phyloP scores from a whole-genome alignment of 2,113 vertebrate genomes.

The Passer domesticus region DNA sequence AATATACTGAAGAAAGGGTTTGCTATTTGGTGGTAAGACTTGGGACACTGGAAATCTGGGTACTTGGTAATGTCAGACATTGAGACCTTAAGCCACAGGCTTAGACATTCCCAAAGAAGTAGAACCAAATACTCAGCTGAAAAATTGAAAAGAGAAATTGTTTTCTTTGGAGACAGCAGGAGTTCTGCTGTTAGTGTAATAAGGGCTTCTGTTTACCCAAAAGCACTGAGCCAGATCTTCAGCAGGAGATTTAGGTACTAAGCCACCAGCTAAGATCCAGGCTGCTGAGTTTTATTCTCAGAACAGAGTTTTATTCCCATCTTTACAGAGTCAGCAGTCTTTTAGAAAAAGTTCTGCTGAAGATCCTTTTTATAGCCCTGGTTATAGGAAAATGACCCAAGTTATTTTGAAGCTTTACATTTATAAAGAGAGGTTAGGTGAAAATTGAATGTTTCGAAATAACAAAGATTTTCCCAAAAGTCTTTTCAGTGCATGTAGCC shows the following conservation, averaged over 20 bases:
- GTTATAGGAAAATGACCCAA: not conserved
- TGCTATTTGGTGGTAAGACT: not conserved
- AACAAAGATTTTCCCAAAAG: not conserved
- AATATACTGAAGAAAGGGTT: not conserved
- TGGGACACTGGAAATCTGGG: not conserved
- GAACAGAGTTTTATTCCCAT: slow-evolving; percentile 10
- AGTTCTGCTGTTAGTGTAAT: not conserved
- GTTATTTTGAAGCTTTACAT: not conserved
- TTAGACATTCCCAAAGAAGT: not conserved
- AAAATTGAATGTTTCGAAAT: not conserved
- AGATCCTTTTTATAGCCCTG: not conserved
- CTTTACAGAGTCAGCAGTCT: slow-evolving; percentile 10
- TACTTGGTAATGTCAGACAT: not conserved
- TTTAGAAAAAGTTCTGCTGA: not conserved
- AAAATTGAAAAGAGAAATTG: not conserved
- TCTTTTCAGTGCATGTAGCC: not conserved
- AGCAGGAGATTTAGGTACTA: not conserved
- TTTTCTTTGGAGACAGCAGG: not conserved
- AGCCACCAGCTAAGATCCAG: slow-evolving; percentile 9
- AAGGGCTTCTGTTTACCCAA: not conserved
- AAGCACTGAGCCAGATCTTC: not conserved
- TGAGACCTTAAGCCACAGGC: not conserved
- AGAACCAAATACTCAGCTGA: not conserved
- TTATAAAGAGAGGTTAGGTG: not conserved
- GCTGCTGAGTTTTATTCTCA: slow-evolving; percentile 4